Evolutionary conservation across 2,797 vertebrate species (phyloP), one percentile per base, ranked within the genome.

Genomic region (Tympanoctomys barrerae): DNA sequence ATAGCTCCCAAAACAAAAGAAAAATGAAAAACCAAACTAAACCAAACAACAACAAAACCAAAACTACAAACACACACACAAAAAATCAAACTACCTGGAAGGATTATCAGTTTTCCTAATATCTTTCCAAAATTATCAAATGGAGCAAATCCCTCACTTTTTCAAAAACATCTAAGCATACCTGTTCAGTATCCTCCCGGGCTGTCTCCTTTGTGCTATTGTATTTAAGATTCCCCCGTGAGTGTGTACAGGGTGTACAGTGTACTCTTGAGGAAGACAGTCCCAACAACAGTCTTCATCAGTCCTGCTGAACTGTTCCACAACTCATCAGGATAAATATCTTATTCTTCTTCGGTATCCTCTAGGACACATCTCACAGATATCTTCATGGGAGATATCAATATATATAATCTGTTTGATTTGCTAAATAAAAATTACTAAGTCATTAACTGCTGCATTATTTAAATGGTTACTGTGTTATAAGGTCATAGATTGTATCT

Each of bases 71-170:
- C 42, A 42, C 33, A 42, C 42, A 42, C 42, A 42, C 42, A 24
- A 42, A 73, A 73, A 36, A 73, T 24, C 36, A 73, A 49, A 19
- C 12, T 94, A 92, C 66, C 77, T 54, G 82, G 91, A 97, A 87
- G 86, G 31, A 95, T 46, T 1, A 94, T 94, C 5, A 31, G 7
- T 81, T 91, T 42, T 90, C 82, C 19, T 70, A 87, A 46, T 57
- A 57, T 66, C 6, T 91, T 89, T 75, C 22, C 18, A 77, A 91
- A 80, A 97, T 62, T 91, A 97, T 57, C 26, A 88, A 95, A 93
- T 71, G 28, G 88, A 89, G 31, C 14, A 84, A 79, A 89, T 64
- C 26, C 59, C 52, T 95, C 77, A 52, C 21, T 85, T 91, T 92
- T 94, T 59, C 75, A 78, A 96, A 16, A 79, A 88, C 77, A 78